Evolutionary conservation across 1,140 invertebrate genomes (phyloP).

Genomic region (Grapholita molesta): DNA sequence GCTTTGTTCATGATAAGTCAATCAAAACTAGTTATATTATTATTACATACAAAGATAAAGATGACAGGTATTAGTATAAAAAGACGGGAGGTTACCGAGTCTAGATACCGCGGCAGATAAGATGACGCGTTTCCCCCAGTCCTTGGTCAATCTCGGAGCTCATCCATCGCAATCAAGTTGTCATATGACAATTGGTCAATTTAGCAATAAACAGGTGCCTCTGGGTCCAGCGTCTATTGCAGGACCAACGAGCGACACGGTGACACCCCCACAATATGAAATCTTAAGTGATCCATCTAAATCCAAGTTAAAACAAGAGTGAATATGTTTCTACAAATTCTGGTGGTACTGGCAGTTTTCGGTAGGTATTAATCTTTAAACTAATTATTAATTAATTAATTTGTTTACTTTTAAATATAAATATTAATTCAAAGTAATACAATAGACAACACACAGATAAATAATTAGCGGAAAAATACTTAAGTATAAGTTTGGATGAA

Average conservation of each 20-base stretch:
- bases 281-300: constrained; percentile 21
- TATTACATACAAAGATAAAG: background rate
- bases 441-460: background rate
- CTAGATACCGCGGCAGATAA: constrained; percentile 6
- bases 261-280: constrained; percentile 11
- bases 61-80: background rate
- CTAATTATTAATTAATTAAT: too few relatives aligned
- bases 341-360: background rate
- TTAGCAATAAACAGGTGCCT: constrained; percentile 52
- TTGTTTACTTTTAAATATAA: background rate
- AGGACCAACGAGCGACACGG: background rate
- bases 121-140: constrained; percentile 13
- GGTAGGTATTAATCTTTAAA: background rate
- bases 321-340: background rate
- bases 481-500: too few relatives aligned
- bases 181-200: constrained; percentile 50
- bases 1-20: background rate
- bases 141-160: constrained; percentile 18
- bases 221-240: constrained; percentile 11
- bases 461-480: too few relatives aligned
- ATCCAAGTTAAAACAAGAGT: background rate
- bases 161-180: constrained; percentile 48
- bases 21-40: background rate
- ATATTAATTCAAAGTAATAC: too few relatives aligned
- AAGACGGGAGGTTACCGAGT: background rate